Evolutionary conservation across 2,113 vertebrate genomes (phyloP), one percentile per base, ranked within the genome.

Genomic region (Cephalopterus ornatus): DNA sequence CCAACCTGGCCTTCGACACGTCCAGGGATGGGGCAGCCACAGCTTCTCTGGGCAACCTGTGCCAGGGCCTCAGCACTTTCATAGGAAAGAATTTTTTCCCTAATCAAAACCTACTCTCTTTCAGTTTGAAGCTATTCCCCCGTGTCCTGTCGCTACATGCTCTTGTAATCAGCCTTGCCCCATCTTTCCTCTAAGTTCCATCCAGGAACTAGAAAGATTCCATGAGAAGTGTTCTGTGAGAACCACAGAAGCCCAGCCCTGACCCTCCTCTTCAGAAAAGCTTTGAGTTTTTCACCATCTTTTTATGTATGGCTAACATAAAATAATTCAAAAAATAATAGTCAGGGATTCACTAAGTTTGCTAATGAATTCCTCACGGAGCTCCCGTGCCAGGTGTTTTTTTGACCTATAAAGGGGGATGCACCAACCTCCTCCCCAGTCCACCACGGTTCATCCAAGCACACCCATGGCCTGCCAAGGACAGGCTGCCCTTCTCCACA

Each of bases 371-470:
- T 73, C 6, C 30, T 30, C 21, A 11, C 0, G 2, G 30, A 65
- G 47, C n/a, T 75, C 28, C 42, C 19, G 18, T 20, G 55, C 22
- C 46, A 9, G 5, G 10, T 35, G n/a, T 15, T 41, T 35, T 35
- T 30, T 14, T 52, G 15, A 28, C 47, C 22, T 3, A 14, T 2
- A 0, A 0, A 0, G 1, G 11, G 9, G 37, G 28, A 21, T 6
- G 11, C 16, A 7, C 22, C 49, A 3, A 0, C 15, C 20, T 59
- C 55, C 12, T 23, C 37, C 24, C 5, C 18, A 5, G 49, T 10
- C 18, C 3, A 2, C 33, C 78, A 32, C 7, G 2, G 26, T 28
- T 27, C 47, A 10, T 42, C 28, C 62, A 5, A 5, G 21, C 0
- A 0, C 4, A 4, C 28, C 52, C 4, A 2, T 33, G 5, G 5